A percentile compares a stretch with the other conserved stretches of the same genome.
Conservation (phyloP, 2,113 vertebrate species). For the Aix galericulata region DNA sequence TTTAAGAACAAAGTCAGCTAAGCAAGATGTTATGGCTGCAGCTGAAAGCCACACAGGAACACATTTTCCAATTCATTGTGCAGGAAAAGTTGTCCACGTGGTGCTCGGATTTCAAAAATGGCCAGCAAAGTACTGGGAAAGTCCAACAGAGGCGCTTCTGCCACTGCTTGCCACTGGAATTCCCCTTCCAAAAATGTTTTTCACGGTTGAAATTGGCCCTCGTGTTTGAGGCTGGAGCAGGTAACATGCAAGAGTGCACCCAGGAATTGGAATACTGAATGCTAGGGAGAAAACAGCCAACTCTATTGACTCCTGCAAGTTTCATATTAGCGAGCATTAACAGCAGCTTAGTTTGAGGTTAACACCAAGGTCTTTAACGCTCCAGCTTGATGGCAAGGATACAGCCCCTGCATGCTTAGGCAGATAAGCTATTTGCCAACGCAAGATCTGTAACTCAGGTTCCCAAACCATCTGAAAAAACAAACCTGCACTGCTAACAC, state of each 20-base stretch:
- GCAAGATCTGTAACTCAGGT: background rate
- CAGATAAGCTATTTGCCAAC: background rate
- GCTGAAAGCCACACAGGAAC: background rate
- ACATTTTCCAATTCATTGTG: background rate
- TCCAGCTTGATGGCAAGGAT: background rate
- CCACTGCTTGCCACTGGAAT: background rate
- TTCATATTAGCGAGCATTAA: conserved; percentile 24
- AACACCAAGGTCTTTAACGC: conserved; percentile 10
- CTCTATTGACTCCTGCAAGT: background rate
- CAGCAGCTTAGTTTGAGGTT: conserved; percentile 52
- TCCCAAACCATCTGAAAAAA: background rate
- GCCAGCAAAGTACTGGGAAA: background rate
- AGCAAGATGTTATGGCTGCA: background rate
- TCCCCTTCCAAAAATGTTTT: background rate
- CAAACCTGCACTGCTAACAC: background rate
- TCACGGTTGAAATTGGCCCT: background rate
- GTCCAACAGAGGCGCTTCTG: background rate
- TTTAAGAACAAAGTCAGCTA: background rate
- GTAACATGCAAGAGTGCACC: background rate
- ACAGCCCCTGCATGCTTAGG: background rate
- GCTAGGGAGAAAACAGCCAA: background rate
- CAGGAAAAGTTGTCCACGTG: background rate
- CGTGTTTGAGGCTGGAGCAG: background rate
- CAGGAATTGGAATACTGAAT: background rate
- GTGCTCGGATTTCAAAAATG: background rate